Base-by-base conservation (phyloP, 2,888 invertebrate species). In the Tubulanus polymorphus region DNA sequence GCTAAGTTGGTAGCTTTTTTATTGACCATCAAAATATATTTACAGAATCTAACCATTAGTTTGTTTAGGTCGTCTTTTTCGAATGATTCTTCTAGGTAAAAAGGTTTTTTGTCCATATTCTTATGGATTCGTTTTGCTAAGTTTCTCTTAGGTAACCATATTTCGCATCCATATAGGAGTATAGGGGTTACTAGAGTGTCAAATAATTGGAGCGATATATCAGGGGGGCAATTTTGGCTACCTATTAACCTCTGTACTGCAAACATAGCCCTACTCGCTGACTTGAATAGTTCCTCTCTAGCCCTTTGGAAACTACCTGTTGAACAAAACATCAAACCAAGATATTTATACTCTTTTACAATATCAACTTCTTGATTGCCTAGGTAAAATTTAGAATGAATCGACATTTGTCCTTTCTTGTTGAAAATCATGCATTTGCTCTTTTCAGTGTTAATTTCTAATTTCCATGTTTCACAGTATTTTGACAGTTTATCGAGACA, bases 241-340 rank as follows among this genome's bases (percentile, higher is more conserved):
- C 10, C 35, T 32, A n/a, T 32, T n/a, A n/a, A n/a, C n/a, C n/a
- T n/a, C n/a, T n/a, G 10, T 32, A 32, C n/a, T 32, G 90, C 89
- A 8, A 32, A 32, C 35, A 32, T 32, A n/a, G 35, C 35, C 35
- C n/a, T 32, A n/a, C 10, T 10, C 10, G 35, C 35, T n/a, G 10
- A n/a, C 10, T 32, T n/a, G n/a, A 10, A 32, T 12, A 32, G 35
- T 32, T n/a, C n/a, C 35, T 32, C n/a, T 12, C 35, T 12, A 32
- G 35, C 35, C n/a, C 10, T 10, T 32, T 32, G 10, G 35, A 32
- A 32, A 10, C 10, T 12, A 32, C 35, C 35, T 12, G 35, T 12
- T 10, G 35, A 32, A n/a, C 10, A 32, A n/a, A 32, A 32, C 10
- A 32, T n/a, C n/a, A 32, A 12, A 32, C 35, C 35, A 10, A 32